phyloP scores from a whole-genome alignment of 2,113 vertebrate species.

The Promerops cafer region DNA sequence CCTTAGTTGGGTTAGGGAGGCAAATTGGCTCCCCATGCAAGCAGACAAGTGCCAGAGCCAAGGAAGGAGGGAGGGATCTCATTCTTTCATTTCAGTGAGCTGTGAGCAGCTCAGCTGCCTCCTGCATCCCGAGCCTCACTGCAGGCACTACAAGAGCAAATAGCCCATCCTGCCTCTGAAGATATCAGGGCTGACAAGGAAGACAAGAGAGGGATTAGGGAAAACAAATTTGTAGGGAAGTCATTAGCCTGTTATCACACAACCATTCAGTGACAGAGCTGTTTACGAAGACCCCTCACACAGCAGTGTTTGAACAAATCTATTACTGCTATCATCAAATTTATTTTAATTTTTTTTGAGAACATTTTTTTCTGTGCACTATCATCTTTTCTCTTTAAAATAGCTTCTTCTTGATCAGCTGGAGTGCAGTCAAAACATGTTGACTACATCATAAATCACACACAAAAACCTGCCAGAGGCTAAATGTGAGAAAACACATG shows the following conservation, averaged over 20 bases:
- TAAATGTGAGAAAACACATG: not conserved
- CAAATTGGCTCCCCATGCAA: not conserved
- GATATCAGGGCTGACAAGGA: not conserved
- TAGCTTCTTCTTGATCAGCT: not conserved
- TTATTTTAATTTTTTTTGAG: not conserved
- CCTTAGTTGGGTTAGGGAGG: not conserved
- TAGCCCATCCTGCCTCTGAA: not conserved
- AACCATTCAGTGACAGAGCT: not conserved
- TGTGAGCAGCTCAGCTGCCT: not conserved
- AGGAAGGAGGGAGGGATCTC: not conserved
- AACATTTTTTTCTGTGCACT: not conserved
- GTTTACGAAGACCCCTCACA: not conserved
- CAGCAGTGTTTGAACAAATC: not conserved
- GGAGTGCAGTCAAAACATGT: not conserved
- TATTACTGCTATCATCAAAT: not conserved
- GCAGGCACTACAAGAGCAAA: not conserved
- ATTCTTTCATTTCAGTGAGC: not conserved
- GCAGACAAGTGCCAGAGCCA: not conserved
- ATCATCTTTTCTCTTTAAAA: not conserved
- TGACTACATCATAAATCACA: not conserved
- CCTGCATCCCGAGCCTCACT: accelerated
- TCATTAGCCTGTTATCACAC: not conserved
- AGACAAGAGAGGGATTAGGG: not conserved
- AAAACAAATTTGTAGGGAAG: not conserved
- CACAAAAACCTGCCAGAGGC: not conserved